These are phyloP conservation scores for Zosterops pallidus DNA, from an alignment of 2,113 vertebrate genomes.

Conservation along the genomic window DNA sequence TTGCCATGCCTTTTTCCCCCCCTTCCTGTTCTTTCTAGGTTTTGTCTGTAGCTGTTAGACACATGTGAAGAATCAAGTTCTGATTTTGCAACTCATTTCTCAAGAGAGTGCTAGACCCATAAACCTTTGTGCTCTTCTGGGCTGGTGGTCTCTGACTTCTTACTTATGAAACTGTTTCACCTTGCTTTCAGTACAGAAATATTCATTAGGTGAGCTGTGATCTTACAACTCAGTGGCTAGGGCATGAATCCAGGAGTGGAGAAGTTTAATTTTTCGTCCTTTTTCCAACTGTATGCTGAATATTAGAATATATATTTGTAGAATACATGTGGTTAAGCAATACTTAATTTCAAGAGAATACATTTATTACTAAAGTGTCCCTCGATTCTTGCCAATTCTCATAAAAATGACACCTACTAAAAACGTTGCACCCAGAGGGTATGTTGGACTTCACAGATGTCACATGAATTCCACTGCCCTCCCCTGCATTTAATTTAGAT, in stretches of 20 bases:
- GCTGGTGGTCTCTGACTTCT: not conserved
- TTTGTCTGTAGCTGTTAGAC: not conserved
- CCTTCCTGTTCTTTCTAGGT: not conserved
- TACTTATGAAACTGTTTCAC: not conserved
- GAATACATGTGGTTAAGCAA: not conserved
- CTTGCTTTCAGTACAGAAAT: not conserved
- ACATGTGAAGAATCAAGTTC: not conserved
- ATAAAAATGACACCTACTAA: slow-evolving; percentile 14
- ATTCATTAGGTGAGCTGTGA: slow-evolving; percentile 11
- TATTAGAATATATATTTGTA: not conserved
- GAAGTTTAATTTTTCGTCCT: not conserved
- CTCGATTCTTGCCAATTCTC: not conserved
- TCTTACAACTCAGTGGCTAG: not conserved
- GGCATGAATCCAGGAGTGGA: not conserved
- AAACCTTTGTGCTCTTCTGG: not conserved
- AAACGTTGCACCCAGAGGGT: not conserved
- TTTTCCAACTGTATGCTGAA: not conserved
- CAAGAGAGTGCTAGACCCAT: not conserved
- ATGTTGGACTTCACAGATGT: not conserved
- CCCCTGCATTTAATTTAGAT: not conserved
- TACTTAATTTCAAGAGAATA: not conserved
- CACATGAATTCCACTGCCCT: not conserved
- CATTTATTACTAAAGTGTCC: not conserved
- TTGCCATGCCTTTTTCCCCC: accelerated
- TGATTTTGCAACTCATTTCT: not conserved